Evolutionary conservation across 2,113 vertebrate genomes (phyloP), one percentile per base, ranked within the genome.

Genomic region (Lasiurus borealis): DNA sequence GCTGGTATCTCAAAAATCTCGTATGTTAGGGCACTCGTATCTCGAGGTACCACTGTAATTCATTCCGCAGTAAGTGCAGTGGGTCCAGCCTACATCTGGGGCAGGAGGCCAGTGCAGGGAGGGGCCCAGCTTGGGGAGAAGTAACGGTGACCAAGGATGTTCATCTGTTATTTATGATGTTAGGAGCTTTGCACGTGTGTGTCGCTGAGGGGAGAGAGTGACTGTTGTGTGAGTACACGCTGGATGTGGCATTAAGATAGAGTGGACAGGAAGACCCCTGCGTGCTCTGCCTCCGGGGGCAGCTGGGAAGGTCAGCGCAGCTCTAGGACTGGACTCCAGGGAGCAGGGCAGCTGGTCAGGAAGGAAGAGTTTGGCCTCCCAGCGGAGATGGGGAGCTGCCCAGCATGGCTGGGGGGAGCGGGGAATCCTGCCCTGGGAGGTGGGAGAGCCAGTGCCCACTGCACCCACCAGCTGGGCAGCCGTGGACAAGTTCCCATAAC

Each of bases 161-260:
- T 48, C 88, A 94, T 92, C 87, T 85, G 75, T 96, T 96, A 92
- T 93, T 72, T 87, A 88, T 78, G 69, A 94, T 44, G 48, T 50
- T 73, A 73, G 86, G 88, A 93, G 84, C 6, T 81, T 93, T 85
- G 72, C 78, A 64, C 52, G 64, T 73, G 72, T 80, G 36, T 36
- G 77, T 93, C 16, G 1, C 48, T 19, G n/a, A 95, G 78, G 54
- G 81, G 68, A 91, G 40, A 85, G 64, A 31, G 77, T 87, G 81
- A 75, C 93, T 92, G 66, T 93, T 96, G 95, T 59, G 85, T 88
- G 90, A 92, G 68, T n/a, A 23, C 82, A 73, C 2, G 1, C 40
- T 84, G 59, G 76, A 36, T 44, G 76, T 50, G 34, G 64, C 54
- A 54, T 84, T 93, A 68, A 88, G 88, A 88, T 52, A 48, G 88